Base-by-base conservation (phyloP, 2,888 invertebrate genomes). In the Myathropa florea region DNA sequence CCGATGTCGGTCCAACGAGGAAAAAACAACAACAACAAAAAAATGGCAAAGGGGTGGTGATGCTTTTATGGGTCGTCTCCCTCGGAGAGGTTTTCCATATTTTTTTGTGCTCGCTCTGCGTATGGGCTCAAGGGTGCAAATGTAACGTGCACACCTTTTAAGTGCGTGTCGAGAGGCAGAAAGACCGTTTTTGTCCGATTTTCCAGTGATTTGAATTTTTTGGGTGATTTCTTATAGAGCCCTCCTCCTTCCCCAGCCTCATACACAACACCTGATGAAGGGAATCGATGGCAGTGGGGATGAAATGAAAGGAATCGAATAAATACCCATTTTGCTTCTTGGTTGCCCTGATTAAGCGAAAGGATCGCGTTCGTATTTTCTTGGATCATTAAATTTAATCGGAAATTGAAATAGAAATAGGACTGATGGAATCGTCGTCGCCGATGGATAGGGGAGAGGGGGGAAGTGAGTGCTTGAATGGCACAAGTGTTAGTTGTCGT, bases 191-290 rank as follows among this genome's bases (percentile, higher is more conserved):
- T 86, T 83, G 46, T 46, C 46, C 80, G 86, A 86, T 86, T 86
- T 86, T 86, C 86, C 83, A 86, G 83, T 79, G 63, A 83, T 86
- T 86, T 86, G 83, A 79, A 86, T 86, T 86, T 86, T 53, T 73
- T 59, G 81, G 67, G 67, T 14, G 67, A 68, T 72, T 77, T 67
- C 59, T 57, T 71, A 57, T 28, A 18, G 68, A 9, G 6, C 36
- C n/a, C 18, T 4, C 24, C 57, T 1, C 46, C 3, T 26, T 18
- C 21, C 21, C 23, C 67, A 18, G 57, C 23, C 21, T 36, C 28
- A 18, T 65, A 30, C 39, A n/a, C 68, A 73, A 67, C 79, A 80
- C 83, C 79, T 80, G 80, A 83, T 72, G 72, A 30, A 75, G 70
- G 33, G 33, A 30, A 60, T 67, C 26, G 12, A 14, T 18, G 57